Percentiles rank a stretch among this genome's conserved stretches.
Conservation (phyloP, 1,140 invertebrate genomes). For the Teleopsis dalmanni region DNA sequence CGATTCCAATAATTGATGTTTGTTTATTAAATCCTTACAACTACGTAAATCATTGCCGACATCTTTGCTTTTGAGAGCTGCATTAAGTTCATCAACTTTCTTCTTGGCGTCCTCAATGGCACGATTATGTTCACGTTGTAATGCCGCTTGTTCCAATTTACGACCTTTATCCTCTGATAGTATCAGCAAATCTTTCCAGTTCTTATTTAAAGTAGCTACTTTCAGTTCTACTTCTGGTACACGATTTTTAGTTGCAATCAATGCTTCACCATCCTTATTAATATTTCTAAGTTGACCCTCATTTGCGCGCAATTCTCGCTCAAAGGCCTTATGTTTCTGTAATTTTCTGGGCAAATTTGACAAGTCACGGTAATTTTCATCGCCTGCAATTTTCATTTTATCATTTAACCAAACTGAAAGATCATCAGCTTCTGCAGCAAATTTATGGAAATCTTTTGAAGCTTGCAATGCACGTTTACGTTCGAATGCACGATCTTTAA, state of each 20-base stretch:
- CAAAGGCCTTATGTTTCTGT: slow-evolving; percentile 97
- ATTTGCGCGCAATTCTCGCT: slow-evolving; percentile 86
- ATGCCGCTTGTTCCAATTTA: slow-evolving; percentile 54
- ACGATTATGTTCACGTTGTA: slow-evolving; percentile 41
- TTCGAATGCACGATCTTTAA: slow-evolving; percentile 66
- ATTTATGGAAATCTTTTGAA: slow-evolving; percentile 74
- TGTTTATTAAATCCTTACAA: slow-evolving; percentile 81
- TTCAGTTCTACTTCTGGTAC: slow-evolving; percentile 59
- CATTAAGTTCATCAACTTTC: slow-evolving; percentile 72
- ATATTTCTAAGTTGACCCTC: slow-evolving; percentile 79
- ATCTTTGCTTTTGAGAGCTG: slow-evolving; percentile 67
- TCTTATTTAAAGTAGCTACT: slow-evolving; percentile 60
- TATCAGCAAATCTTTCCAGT: slow-evolving; percentile 63
- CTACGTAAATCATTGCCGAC: slow-evolving; percentile 77
- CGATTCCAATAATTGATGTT: slow-evolving; percentile 74
- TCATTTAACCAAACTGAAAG: slow-evolving; percentile 83
- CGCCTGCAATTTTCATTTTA: slow-evolving; percentile 82
- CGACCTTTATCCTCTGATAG: slow-evolving; percentile 74
- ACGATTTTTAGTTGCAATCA: slow-evolving; percentile 64
- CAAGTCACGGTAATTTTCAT: slow-evolving; percentile 88
- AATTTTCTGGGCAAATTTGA: slow-evolving; percentile 87
- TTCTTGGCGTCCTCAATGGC: slow-evolving; percentile 72
- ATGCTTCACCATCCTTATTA: slow-evolving; percentile 66
- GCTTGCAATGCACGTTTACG: slow-evolving; percentile 66
- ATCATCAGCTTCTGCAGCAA: slow-evolving; percentile 83